A percentile compares a stretch with the other conserved stretches of the same genome.
Conservation (phyloP, 2,888 invertebrate species). For the Drosophila kambysellisi region DNA sequence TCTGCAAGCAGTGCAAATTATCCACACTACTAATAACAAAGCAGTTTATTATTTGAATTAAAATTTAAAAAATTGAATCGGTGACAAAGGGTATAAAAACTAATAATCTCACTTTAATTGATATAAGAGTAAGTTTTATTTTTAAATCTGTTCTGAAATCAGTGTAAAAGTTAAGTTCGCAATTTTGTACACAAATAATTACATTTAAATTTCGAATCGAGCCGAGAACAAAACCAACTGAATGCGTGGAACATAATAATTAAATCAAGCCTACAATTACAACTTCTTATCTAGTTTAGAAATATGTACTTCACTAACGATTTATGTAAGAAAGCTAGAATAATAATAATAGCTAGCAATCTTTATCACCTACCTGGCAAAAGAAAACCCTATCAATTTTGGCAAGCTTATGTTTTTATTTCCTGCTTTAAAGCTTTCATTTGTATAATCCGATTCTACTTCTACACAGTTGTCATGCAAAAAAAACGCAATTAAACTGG, state of each 20-base stretch:
- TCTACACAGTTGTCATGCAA: conserved; percentile 38
- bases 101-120: not conserved
- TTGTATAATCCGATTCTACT: conserved; percentile 22
- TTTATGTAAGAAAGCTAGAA: not conserved
- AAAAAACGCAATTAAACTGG: conserved; percentile 72
- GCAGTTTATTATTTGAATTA: conserved; percentile 1
- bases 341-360: not conserved
- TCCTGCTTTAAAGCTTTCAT: conserved; percentile 31
- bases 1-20: conserved; percentile 13
- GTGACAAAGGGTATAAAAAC: not conserved
- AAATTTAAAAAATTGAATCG: not conserved
- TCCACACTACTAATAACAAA: too few relatives aligned
- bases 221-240: not conserved
- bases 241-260: too few relatives aligned
- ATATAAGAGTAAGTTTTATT: not conserved
- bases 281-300: not conserved
- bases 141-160: not conserved
- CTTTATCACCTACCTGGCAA: not conserved
- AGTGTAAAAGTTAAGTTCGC: not conserved
- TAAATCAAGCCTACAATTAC: not conserved
- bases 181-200: not conserved
- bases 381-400: conserved; percentile 13
- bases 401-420: not conserved
- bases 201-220: not conserved
- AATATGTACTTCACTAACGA: too few relatives aligned